phyloP scores from a whole-genome alignment of 2,797 vertebrate species.

The Selene dorsalis region DNA sequence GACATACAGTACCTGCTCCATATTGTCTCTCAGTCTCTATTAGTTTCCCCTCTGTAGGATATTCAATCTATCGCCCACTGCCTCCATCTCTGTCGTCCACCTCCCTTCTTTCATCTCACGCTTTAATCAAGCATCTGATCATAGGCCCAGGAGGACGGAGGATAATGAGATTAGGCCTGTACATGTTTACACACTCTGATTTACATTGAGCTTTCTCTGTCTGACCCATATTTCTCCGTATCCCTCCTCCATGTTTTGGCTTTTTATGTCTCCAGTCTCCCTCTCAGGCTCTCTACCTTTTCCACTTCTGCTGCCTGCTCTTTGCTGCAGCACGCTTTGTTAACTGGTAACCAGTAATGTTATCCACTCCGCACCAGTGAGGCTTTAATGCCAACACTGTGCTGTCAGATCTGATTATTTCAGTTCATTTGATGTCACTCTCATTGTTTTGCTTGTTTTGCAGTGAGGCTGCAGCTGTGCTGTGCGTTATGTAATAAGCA shows the following conservation, averaged over 20 bases:
- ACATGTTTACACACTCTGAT: constrained; percentile 80
- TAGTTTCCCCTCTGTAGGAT: constrained; percentile 20
- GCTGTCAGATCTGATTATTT: constrained; percentile 38
- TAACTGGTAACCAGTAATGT: constrained; percentile 48
- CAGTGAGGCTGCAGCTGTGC: not conserved
- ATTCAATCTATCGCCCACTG: constrained; percentile 14
- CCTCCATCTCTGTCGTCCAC: constrained; percentile 46
- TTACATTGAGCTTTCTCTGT: constrained; percentile 74
- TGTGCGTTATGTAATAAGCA: constrained; percentile 23
- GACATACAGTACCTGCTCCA: not conserved
- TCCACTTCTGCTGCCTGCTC: constrained; percentile 24
- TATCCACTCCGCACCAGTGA: constrained; percentile 24
- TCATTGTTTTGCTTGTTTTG: constrained; percentile 16
- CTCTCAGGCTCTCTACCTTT: constrained; percentile 34
- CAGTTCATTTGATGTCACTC: constrained; percentile 11
- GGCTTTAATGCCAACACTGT: constrained; percentile 24
- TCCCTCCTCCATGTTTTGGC: constrained; percentile 62
- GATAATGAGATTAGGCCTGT: constrained; percentile 81
- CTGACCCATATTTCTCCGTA: constrained; percentile 73
- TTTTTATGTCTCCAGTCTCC: constrained; percentile 54
- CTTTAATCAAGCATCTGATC: constrained; percentile 77
- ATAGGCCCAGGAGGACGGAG: constrained; percentile 62
- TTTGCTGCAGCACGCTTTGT: constrained; percentile 46
- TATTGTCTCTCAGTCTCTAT: constrained; percentile 24
- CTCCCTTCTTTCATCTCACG: constrained; percentile 62